Evolutionary conservation across 2,888 invertebrate genomes (phyloP).

Genomic region (Macrophya alboannulata): DNA sequence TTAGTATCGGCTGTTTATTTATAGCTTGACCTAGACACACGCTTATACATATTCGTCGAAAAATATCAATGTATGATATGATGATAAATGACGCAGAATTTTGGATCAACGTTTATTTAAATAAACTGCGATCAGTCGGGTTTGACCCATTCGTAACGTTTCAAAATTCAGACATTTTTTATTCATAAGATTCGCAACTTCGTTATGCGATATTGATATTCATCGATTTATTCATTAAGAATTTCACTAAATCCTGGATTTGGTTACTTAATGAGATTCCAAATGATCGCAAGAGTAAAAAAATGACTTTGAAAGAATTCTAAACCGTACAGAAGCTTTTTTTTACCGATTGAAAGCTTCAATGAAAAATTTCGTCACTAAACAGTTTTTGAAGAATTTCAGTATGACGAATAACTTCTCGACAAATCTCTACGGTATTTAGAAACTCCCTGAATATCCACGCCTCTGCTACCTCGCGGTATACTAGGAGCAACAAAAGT

Average conservation of each 20-base stretch:
- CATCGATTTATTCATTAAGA: too few species aligned
- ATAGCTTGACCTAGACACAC: too few species aligned
- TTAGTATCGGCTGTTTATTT: background rate
- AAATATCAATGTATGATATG: background rate
- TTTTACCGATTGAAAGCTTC: too few species aligned
- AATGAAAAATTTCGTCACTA: too few species aligned
- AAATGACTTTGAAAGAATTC: too few species aligned
- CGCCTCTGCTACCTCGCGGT: slow-evolving; percentile 72
- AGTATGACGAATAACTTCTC: background rate
- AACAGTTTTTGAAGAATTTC: background rate
- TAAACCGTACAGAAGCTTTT: too few species aligned
- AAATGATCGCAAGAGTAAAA: too few species aligned
- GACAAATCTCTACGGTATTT: background rate
- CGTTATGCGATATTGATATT: too few species aligned
- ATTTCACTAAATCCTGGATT: too few species aligned
- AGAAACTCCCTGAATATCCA: slow-evolving; percentile 59
- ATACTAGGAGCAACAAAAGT: slow-evolving; percentile 75
- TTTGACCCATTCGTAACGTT: background rate
- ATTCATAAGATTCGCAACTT: too few species aligned
- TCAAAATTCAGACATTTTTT: background rate
- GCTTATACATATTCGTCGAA: background rate
- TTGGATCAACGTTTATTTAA: background rate
- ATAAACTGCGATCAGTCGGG: too few species aligned
- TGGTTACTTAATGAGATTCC: too few species aligned
- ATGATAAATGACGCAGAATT: background rate